These are phyloP conservation scores for Papilio protenor DNA, from an alignment of 2,888 invertebrate genomes.

Conservation along the genomic window DNA sequence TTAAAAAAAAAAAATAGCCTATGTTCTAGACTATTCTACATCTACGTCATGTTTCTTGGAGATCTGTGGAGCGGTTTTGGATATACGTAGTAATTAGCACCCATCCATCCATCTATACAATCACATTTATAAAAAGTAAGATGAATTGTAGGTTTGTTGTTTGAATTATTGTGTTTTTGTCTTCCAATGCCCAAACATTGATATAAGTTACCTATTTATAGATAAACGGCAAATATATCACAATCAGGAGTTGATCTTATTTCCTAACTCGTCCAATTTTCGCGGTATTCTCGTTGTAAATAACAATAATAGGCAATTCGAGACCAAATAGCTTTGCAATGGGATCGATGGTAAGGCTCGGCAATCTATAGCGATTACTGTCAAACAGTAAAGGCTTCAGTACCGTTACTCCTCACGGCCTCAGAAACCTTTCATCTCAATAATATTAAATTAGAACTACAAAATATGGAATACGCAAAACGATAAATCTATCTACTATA, in stretches of 20 bases:
- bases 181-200: neutral
- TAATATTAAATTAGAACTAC: slow-evolving; percentile 40
- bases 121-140: neutral
- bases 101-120: too few species aligned
- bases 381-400: slow-evolving; percentile 71
- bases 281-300: slow-evolving; percentile 25
- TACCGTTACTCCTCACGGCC: slow-evolving; percentile 68
- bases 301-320: slow-evolving; percentile 40
- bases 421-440: slow-evolving; percentile 36
- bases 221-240: slow-evolving; percentile 5
- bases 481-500: slow-evolving; percentile 37
- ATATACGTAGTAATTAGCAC: too few species aligned
- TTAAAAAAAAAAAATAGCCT: too few species aligned
- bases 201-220: neutral
- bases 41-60: too few species aligned
- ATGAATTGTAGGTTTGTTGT: too few species aligned
- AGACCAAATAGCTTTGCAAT: slow-evolving; percentile 41
- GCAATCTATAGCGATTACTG: slow-evolving; percentile 77
- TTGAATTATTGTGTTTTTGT: too few species aligned
- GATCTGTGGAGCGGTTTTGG: too few species aligned
- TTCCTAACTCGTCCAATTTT: slow-evolving; percentile 22
- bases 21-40: too few species aligned
- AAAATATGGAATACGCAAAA: slow-evolving; percentile 30
- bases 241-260: slow-evolving; percentile 28
- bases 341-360: slow-evolving; percentile 50